phyloP scores from a whole-genome alignment of 2,888 invertebrate species.

The Ophion ventricosus region DNA sequence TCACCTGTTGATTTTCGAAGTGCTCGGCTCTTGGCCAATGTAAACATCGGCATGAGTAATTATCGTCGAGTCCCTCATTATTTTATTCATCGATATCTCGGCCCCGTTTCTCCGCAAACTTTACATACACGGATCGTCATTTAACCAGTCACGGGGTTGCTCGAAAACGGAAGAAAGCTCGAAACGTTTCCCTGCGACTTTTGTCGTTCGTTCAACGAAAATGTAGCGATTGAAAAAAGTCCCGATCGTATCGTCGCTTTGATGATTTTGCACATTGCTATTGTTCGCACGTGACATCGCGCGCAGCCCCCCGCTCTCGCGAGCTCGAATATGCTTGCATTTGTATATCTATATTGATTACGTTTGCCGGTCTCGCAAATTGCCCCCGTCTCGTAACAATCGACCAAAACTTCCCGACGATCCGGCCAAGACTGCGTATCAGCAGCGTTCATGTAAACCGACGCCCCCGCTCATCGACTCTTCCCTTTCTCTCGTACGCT shows the following conservation, averaged over 20 bases:
- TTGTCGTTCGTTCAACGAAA: background rate
- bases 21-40: constrained; percentile 72
- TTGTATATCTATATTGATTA: background rate
- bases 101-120: background rate
- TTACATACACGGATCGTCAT: constrained; percentile 22
- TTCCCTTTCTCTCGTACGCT: constrained; percentile 22
- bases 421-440: constrained; percentile 56
- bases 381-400: background rate
- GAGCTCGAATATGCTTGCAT: background rate
- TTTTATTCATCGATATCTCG: constrained; percentile 60
- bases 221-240: background rate
- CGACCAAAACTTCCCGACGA: constrained; percentile 50
- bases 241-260: background rate
- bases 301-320: background rate
- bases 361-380: constrained; percentile 1
- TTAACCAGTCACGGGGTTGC: background rate
- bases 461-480: constrained; percentile 43
- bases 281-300: constrained; percentile 20
- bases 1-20: constrained; percentile 75
- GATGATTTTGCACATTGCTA: constrained; percentile 12
- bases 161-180: background rate
- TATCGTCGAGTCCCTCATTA: constrained; percentile 78
- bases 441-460: constrained; percentile 35
- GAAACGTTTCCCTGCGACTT: background rate
- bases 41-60: constrained; percentile 79